Conservation (phyloP, 2,888 invertebrate genomes). For the Mythimna vitellina region DNA sequence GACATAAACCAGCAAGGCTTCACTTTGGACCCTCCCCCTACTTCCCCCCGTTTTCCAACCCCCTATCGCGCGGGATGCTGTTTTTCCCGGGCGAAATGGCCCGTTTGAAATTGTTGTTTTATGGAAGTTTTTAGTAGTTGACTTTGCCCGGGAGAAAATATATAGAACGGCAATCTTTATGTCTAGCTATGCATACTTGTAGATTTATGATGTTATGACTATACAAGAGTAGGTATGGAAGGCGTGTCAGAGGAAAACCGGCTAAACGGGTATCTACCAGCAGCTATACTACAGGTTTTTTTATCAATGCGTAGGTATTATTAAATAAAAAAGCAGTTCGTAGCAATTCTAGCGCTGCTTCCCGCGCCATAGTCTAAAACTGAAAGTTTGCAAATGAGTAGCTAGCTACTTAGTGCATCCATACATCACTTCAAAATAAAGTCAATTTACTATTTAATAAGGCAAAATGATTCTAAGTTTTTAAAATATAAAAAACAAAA, state of each 20-base stretch:
- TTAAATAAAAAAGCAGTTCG: background rate
- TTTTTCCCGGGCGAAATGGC: slow-evolving; percentile 90
- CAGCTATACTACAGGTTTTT: background rate
- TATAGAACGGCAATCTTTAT: slow-evolving; percentile 85
- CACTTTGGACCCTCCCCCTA: slow-evolving; percentile 81
- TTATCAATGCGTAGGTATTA: background rate
- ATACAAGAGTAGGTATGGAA: slow-evolving; percentile 11
- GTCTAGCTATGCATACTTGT: slow-evolving; percentile 68
- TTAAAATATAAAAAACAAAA: background rate
- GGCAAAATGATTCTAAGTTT: background rate
- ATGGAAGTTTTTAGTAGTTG: slow-evolving; percentile 91
- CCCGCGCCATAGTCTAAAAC: too few species aligned
- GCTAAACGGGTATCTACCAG: background rate
- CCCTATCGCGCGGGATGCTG: slow-evolving; percentile 84
- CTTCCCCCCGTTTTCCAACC: slow-evolving; percentile 62
- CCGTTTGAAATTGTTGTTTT: slow-evolving; percentile 91
- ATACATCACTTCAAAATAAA: too few species aligned
- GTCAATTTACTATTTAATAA: too few species aligned
- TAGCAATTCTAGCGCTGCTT: background rate
- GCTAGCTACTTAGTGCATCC: too few species aligned
- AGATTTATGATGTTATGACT: slow-evolving; percentile 49
- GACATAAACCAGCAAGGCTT: slow-evolving; percentile 88
- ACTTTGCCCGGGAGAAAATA: slow-evolving; percentile 87
- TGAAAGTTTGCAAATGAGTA: too few species aligned
- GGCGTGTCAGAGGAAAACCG: slow-evolving; percentile 1